These are phyloP conservation scores for Triops cancriformis DNA, from an alignment of 1,140 invertebrate genomes.

Conservation along the genomic window DNA sequence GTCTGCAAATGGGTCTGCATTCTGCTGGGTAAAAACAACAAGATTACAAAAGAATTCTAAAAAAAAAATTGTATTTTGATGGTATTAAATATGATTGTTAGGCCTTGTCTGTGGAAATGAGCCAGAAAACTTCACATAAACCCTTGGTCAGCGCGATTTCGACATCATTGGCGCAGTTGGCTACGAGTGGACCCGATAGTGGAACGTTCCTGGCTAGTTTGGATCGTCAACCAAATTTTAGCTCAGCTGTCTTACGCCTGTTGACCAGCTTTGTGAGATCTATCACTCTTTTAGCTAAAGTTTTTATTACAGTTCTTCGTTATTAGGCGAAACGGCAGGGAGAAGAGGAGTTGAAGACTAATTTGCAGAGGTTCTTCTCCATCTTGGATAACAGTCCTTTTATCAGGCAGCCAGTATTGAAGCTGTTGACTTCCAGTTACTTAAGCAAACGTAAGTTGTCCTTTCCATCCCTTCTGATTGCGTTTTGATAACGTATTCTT, in stretches of 20 bases:
- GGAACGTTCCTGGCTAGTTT: slow-evolving; percentile 20
- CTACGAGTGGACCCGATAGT: not conserved
- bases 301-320: not conserved
- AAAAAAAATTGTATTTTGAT: too few relatives aligned
- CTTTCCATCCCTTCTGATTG: not conserved
- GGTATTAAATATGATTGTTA: too few relatives aligned
- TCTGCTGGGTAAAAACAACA: too few relatives aligned
- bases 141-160: slow-evolving; percentile 30
- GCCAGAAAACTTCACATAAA: not conserved
- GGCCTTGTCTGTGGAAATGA: slow-evolving; percentile 15
- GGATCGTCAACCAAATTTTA: slow-evolving; percentile 23
- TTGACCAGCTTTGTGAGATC: slow-evolving; percentile 31
- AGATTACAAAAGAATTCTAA: too few relatives aligned
- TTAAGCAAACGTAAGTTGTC: not conserved
- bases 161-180: slow-evolving; percentile 33
- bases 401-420: not conserved
- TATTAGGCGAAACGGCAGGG: not conserved
- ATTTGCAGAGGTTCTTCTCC: not conserved
- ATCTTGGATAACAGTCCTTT: not conserved
- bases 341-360: not conserved
- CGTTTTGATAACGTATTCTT: not conserved
- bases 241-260: slow-evolving; percentile 33
- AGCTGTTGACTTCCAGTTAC: not conserved
- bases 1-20: too few relatives aligned
- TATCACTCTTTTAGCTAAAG: not conserved